Percentiles rank a stretch among this genome's conserved stretches.
These are phyloP conservation scores for Elachura formosa DNA, from an alignment of 2,113 vertebrate species.

Conservation along the genomic window DNA sequence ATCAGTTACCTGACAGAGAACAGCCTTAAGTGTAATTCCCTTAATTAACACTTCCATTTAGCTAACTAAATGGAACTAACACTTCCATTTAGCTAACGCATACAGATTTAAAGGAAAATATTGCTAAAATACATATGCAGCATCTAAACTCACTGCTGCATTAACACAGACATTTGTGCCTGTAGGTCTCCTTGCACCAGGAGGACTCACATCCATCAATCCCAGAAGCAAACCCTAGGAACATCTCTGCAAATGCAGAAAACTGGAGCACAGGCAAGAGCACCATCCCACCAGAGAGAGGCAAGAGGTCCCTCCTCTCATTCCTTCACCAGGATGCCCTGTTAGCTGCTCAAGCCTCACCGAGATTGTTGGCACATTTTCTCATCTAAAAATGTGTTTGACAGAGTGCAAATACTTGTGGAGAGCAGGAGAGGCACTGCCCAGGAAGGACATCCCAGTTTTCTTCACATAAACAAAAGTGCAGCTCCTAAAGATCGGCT, in stretches of 20 bases:
- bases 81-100: neutral
- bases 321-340: neutral
- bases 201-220: neutral
- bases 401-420: neutral
- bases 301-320: neutral
- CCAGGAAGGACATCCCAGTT: neutral
- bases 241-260: neutral
- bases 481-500: neutral
- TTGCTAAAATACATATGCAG: neutral
- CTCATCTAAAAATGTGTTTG: neutral
- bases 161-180: neutral
- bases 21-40: neutral
- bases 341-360: neutral
- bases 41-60: neutral
- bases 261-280: neutral
- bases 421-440: neutral
- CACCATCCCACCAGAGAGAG: neutral
- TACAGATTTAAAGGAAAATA: neutral
- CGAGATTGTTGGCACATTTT: rapidly evolving
- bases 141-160: neutral
- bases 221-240: neutral
- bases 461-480: neutral
- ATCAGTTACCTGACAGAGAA: neutral
- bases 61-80: neutral
- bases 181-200: rapidly evolving